Base-by-base conservation (phyloP, 2,797 vertebrate species). In the Acomys russatus region DNA sequence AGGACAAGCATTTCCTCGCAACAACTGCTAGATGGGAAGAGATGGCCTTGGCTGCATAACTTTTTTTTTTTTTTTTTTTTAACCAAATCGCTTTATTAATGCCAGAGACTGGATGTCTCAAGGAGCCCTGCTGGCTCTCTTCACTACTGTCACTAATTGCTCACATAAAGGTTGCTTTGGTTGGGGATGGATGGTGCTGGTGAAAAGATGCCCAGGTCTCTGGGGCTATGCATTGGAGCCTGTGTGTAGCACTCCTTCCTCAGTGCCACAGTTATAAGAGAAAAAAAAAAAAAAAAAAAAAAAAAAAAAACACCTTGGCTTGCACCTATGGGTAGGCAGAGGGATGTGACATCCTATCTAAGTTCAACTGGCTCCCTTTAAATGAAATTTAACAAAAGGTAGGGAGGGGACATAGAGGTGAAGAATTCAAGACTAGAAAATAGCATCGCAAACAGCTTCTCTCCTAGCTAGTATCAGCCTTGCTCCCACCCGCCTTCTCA, bases 181-280 rank as follows among this genome's bases (percentile, higher is more conserved):
- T 20, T 35, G 25, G 38, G 22, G 33, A 51, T 25, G 12, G 14
- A 49, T 61, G 9, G 7, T 56, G 3, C 8, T 25, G 78, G 49
- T 23, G 15, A 61, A 12, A 0, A 73, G 54, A 15, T 17, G 10
- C 23, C 38, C 51, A 49, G 49, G 33, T 2, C 20, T 59, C 90
- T 49, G 30, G 22, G 44, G 38, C 38, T 90, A 9, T 4, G 44
- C 28, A 33, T 23, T 14, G 76, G 33, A 63, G 20, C 25, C 15
- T 35, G 11, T 18, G 33, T 54, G n/a, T 56, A 80, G 17, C 8
- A 70, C 6, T 11, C 0, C 4, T 0, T 66, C 2, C 12, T n/a
- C 1, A 70, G 70, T 30, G 30, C 56, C 91, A 49, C 8, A n/a
- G 30, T 59, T 51, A 44, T 33, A 63, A 33, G 66, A 1, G 73